A percentile compares a stretch with the other conserved stretches of the same genome.
Conservation (phyloP, 2,113 vertebrate species). For the Pogonocichla stellata region DNA sequence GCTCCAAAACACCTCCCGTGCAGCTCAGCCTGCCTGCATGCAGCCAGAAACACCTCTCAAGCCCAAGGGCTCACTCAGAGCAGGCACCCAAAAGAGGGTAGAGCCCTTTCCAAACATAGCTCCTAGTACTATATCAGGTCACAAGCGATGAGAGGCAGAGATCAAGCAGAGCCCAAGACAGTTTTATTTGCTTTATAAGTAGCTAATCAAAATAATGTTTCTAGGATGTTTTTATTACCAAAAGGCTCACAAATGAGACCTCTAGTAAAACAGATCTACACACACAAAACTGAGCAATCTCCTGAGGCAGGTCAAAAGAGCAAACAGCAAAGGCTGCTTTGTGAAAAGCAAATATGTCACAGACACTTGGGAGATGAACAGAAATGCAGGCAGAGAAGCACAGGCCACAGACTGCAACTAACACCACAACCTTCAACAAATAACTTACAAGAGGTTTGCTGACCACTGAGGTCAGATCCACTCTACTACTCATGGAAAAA, state of each 20-base stretch:
- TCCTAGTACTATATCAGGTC: background rate
- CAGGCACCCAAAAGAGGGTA: background rate
- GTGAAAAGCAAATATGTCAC: background rate
- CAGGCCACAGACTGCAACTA: background rate
- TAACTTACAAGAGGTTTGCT: background rate
- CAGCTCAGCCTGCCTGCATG: background rate
- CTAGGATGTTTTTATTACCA: background rate
- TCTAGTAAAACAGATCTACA: background rate
- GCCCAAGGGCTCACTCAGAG: background rate
- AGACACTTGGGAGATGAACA: background rate
- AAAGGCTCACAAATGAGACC: background rate
- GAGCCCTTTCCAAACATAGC: background rate
- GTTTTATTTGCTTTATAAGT: background rate
- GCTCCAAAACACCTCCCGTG: fast-evolving
- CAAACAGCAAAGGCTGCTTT: background rate
- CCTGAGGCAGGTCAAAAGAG: background rate
- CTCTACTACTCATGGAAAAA: background rate
- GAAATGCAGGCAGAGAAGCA: background rate
- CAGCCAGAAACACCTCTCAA: background rate
- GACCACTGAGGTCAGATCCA: background rate
- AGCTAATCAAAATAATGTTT: background rate
- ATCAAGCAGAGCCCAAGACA: background rate
- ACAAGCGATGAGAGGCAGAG: background rate
- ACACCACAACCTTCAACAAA: constrained; percentile 20
- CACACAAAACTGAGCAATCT: background rate